Base-by-base conservation (phyloP, 2,888 invertebrate species). In the Cotesia congregata region DNA sequence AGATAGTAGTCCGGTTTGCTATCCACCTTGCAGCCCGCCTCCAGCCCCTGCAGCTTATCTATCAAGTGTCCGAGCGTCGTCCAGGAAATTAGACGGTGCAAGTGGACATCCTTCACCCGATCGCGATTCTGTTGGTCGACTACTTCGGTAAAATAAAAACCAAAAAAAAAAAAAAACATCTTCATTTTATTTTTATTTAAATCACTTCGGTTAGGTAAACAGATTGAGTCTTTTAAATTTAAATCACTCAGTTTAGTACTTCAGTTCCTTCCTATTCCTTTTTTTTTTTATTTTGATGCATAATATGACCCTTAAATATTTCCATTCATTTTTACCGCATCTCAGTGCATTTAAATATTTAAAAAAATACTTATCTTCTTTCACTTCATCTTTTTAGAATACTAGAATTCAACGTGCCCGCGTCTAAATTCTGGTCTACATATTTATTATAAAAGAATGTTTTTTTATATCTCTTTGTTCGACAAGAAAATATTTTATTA, bases 21-120 rank as follows among this genome's bases (percentile, higher is more conserved):
- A 85, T 79, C 87, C 87, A 77, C 87, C 87, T 4, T 87, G 87
- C 81, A 87, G 87, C 81, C 87, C 87, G 61, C 88, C 87, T 15
- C 87, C 87, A 41, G 87, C 88, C 4, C 87, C 88, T 39, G 88
- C 88, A 30, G 88, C 88, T 77, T 88, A 88, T 85, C 88, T 88
- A 85, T 88, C 88, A 78, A 88, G 87, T 78, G 86, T 88, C 67
- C 84, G 88, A 76, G 88, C 88, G 12, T 87, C 87, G 41, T 88
- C 88, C 20, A 83, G 88, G 61, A 84, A 86, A 75, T 84, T 87
- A 73, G 83, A 84, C 74, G 82, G 85, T 40, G 81, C 80, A 79
- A 83, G 84, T 60, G 86, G 85, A 50, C 84, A 85, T 17, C 81
- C 83, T 69, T 86, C 87, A 6, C 86, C 87, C 17, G 86, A 87